Base-by-base conservation (phyloP, 2,888 invertebrate species). In the Nephrotoma appendiculata region DNA sequence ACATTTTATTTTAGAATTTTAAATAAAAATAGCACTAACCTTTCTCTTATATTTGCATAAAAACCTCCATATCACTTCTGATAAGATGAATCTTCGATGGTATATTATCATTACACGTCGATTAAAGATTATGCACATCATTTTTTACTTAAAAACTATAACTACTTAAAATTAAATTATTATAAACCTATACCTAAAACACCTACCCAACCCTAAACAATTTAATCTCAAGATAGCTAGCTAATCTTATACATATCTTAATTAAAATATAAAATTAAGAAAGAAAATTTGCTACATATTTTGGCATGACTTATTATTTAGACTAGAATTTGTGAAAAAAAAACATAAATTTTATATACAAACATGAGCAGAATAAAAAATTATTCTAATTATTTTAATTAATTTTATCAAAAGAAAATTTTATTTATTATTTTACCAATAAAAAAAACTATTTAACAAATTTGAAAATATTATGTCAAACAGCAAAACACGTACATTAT, bases 361-460 rank as follows among this genome's bases (percentile, higher is more conserved):
- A 83, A 84, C n/a, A 42, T 84, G 84, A 84, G 84, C 84, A 84
- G 84, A 84, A 42, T 84, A 84, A 84, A 84, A 41, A 12, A 83
- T 42, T 83, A 83, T 84, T 41, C 1, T 84, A n/a, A 84, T n/a
- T 42, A 42, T 2, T 12, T 41, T 41, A 83, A 83, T 83, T 12
- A 83, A 41, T 15, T 31, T 57, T 19, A 57, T 31, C 4, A 31
- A 71, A 71, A 9, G 31, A 71, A 71, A n/a, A 71, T 31, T 71
- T 31, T 31, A 31, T 71, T 71, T 31, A 31, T 52, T 52, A 71
- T 71, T 71, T 71, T 71, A 71, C 71, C 71, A 71, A 71, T 71
- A 71, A 71, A 71, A 19, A 31, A 31, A 71, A 31, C 71, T 71
- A 71, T 71, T 71, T 71, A 71, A 71, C 9, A 71, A 71, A 71